phyloP scores from a whole-genome alignment of 2,797 vertebrate genomes.

The Allobates femoralis region DNA sequence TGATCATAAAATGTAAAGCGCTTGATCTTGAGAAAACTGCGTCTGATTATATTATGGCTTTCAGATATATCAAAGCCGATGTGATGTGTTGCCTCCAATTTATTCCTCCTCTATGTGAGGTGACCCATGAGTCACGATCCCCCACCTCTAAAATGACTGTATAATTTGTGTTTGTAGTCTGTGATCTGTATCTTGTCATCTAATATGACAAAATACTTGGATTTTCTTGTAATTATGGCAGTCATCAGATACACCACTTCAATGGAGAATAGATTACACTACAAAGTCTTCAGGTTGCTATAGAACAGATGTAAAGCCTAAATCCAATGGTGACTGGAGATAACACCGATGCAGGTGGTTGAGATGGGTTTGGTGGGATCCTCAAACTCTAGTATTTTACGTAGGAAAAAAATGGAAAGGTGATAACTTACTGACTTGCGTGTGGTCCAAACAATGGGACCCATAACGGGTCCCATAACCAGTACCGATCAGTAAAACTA shows the following conservation, averaged over 20 bases:
- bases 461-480: too few relatives aligned
- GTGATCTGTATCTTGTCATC: conserved; percentile 47
- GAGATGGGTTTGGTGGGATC: neutral
- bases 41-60: conserved; percentile 33
- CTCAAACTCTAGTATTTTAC: neutral
- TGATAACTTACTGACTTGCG: too few relatives aligned
- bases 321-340: neutral
- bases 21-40: conserved; percentile 1
- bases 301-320: neutral
- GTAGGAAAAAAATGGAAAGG: too few relatives aligned
- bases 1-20: neutral
- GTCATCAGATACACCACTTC: neutral
- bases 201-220: conserved; percentile 3
- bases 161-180: conserved; percentile 14
- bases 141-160: conserved; percentile 23
- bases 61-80: conserved; percentile 26
- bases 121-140: conserved; percentile 32
- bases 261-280: neutral
- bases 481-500: too few relatives aligned
- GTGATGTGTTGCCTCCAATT: neutral
- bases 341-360: neutral
- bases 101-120: neutral
- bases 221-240: neutral
- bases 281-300: neutral
- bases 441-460: too few relatives aligned